Conservation (phyloP, 1,140 invertebrate genomes). For the Diprion similis region DNA sequence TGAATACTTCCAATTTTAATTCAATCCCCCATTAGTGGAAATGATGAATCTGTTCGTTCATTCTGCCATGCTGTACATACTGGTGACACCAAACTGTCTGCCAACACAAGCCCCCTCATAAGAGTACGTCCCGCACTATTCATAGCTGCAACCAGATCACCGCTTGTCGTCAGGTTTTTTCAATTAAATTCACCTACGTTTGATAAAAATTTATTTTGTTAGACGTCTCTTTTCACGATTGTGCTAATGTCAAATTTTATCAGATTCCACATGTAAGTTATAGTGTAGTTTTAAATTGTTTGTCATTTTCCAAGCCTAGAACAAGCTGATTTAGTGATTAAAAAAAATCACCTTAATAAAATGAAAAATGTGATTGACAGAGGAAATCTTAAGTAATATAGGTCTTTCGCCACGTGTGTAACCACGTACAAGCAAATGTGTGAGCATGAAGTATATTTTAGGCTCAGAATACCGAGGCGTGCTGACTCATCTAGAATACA, state of each 20-base stretch:
- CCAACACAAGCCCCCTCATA: constrained; percentile 9
- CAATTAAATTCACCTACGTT: neutral
- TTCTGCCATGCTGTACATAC: constrained; percentile 11
- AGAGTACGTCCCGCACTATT: neutral
- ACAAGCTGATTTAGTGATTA: neutral
- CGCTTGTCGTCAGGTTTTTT: neutral
- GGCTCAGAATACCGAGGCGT: constrained; percentile 15
- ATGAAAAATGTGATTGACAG: neutral
- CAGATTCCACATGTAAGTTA: neutral
- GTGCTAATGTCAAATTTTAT: too few species aligned
- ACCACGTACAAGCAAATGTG: constrained; percentile 34
- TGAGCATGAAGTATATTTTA: constrained; percentile 16
- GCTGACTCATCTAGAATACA: constrained; percentile 17
- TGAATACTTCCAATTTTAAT: neutral
- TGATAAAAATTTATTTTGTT: too few species aligned
- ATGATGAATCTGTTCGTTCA: neutral
- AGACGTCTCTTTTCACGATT: too few species aligned
- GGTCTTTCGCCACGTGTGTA: constrained; percentile 31
- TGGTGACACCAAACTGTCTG: constrained; percentile 19
- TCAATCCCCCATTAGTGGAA: neutral
- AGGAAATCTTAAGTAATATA: constrained; percentile 1
- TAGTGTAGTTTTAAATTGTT: neutral
- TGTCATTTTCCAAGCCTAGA: neutral
- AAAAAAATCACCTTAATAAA: neutral
- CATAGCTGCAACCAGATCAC: neutral